Base-by-base conservation (phyloP, 2,888 invertebrate genomes). In the Hypomecis punctinalis region DNA sequence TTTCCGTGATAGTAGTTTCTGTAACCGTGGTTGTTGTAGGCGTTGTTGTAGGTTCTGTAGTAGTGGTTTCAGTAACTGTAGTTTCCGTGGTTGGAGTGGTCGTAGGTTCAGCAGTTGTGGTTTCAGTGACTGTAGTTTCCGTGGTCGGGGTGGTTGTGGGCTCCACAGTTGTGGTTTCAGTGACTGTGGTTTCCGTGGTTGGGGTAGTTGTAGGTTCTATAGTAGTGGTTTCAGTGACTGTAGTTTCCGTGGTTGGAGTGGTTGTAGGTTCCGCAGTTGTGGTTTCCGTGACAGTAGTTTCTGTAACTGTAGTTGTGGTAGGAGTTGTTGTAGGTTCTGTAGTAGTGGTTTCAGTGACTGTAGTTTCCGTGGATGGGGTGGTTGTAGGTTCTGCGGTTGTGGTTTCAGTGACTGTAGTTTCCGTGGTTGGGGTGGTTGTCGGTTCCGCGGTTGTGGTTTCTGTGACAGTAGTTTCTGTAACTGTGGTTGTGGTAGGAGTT, bases 211-310 rank as follows among this genome's bases (percentile, higher is more conserved):
- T 23, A 23, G 23, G 23, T 23, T 23, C 23, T 23, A 3, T 3
- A 13, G 40, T 40, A 0, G 47, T 56, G 1, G 56, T 10, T 48
- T 47, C 35, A 9, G 43, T 43, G 9, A 43, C 43, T 5, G 43
- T 43, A n/a, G 55, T 37, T 37, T 37, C 56, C 7, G 46, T 56
- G 33, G 46, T 8, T 47, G 13, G 5, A 0, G 36, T 5, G 33
- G 57, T 56, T 10, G 47, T 56, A 10, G 56, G 1, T 46, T 37
- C 46, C 8, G n/a, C 9, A 10, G n/a, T 10, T 33, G 53, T 67
- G 2, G 63, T 60, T 7, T 66, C 43, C 3, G 67, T 59, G 1
- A 47, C 56, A 0, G 61, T 48, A 2, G 65, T 54, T 6, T 56
- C 8, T 55, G 61, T 0, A 66, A 43, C 10, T 0, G 69, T 66